These are phyloP conservation scores for Drosophila picticornis DNA, from an alignment of 2,888 invertebrate species.

Conservation along the genomic window DNA sequence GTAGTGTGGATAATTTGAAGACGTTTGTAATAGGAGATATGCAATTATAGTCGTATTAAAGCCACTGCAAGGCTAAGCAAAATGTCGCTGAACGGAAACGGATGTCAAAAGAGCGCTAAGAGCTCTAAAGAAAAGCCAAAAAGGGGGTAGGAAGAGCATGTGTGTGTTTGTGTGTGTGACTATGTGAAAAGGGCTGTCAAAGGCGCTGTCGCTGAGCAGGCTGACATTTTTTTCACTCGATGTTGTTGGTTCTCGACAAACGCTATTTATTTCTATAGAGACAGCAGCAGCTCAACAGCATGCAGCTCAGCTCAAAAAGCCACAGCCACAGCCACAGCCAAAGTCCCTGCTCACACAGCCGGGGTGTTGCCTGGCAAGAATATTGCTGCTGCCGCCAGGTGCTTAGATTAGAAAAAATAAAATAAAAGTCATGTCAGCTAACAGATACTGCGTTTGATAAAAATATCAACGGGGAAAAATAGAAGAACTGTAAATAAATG, in stretches of 20 bases:
- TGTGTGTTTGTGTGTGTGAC: conserved; percentile 9
- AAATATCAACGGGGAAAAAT: conserved; percentile 25
- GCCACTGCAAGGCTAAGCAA: conserved; percentile 37
- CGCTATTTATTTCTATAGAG: conserved; percentile 42
- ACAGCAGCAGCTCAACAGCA: conserved; percentile 29
- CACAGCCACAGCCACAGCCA: conserved; percentile 17
- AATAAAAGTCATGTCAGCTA: neutral
- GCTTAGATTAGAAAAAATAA: conserved; percentile 48
- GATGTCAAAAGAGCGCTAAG: conserved; percentile 38
- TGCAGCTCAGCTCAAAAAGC: neutral
- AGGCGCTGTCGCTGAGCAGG: conserved; percentile 4
- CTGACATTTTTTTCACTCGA: conserved; percentile 38
- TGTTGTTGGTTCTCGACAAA: conserved; percentile 30
- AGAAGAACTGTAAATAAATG: conserved; percentile 44
- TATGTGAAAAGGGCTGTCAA: conserved; percentile 42
- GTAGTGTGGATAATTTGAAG: neutral
- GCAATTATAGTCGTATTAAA: conserved; percentile 55
- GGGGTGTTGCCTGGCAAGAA: conserved; percentile 24
- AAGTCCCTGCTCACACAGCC: conserved; percentile 16
- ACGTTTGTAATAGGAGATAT: conserved; percentile 32
- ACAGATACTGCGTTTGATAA: conserved; percentile 23
- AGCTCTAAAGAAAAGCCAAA: conserved; percentile 1
- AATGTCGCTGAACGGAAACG: conserved; percentile 44
- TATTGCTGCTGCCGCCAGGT: conserved; percentile 25
- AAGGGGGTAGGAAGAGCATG: neutral